Base-by-base conservation (phyloP, 2,888 invertebrate genomes). In the Acrobasis repandana region DNA sequence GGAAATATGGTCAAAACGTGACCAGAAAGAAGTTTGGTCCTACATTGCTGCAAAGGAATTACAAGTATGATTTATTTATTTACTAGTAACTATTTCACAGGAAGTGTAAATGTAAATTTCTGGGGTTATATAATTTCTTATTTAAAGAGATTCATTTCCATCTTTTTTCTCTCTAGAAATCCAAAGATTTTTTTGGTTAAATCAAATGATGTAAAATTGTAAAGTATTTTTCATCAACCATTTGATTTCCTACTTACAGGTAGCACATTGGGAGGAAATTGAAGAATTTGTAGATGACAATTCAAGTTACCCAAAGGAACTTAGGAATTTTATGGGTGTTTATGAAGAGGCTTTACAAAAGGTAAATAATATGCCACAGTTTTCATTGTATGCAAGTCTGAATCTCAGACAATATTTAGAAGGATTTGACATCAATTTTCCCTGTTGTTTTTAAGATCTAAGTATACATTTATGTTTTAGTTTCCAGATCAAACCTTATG, bases 11-110 rank as follows among this genome's bases (percentile, higher is more conserved):
- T 74, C 79, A 6, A 75, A 73, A 59, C 74, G 73, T 5, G 70
- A 77, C 28, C 70, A 80, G 16, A 87, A 82, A 63, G 83, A 89
- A 67, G 85, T 90, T 20, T 92, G 92, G 92, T 68, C 77, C 47
- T 93, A 83, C 50, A 83, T 93, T 61, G 92, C 91, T 43, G 62
- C 72, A 14, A 89, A 88, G 63, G 93, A 93, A 70, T 74, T 92
- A 52, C 82, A 90, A 65, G 92, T 92, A 74, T 69, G 75, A 69
- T 48, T 48, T 15, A 18, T 54, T 14, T 50, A 56, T 57, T 20
- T 58, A 8, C 11, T 47, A 54, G 43, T 33, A 46, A 36, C 5
- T 10, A 57, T n/a, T n/a, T n/a, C n/a, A n/a, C n/a, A n/a, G n/a
- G n/a, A n/a, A n/a, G n/a, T n/a, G n/a, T n/a, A n/a, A 33, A 36